Evolutionary conservation across 2,888 invertebrate genomes (phyloP), one percentile per base, ranked within the genome.

Genomic region (Lutraria lutraria): DNA sequence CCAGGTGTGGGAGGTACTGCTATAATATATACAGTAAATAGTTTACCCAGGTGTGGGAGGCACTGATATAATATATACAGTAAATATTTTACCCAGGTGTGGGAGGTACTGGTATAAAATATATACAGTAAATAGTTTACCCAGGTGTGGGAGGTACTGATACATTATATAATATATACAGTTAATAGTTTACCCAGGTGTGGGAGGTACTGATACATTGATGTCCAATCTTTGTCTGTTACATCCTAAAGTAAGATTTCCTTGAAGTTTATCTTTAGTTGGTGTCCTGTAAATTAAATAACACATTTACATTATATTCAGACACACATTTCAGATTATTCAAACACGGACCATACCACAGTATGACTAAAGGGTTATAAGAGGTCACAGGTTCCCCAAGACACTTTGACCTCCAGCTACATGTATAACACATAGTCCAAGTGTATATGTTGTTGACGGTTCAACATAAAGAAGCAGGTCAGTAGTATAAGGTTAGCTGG

Each of bases 171-270:
- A 2, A 13, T 56, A 12, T 19, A 56, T 2, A 56, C 19, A 56
- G 13, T 56, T 3, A 56, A 56, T 56, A 25, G 15, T 3, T 76
- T 76, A 76, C 76, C 76, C 76, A 31, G 34, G 31, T 34, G 76
- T 76, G 0, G 76, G 76, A 0, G 76, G 76, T 34, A 76, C 76
- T 31, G 76, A 76, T 1, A 76, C 25, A 16, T 76, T 29, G 43
- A 54, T 31, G 54, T 79, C 52, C 13, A 53, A 43, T 34, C 90
- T 89, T 86, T 93, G 93, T 76, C 92, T 83, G 89, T 93, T 93
- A 29, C 89, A 63, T 63, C 90, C 90, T 34, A 93, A 85, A 72
- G 93, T 92, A 34, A 93, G 92, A 72, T 94, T 94, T 88, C 93
- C 92, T 89, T 94, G 94, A 86, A 93, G 93, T 68, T 86, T 86